These are phyloP conservation scores for Isaurus tuberculatus DNA, from an alignment of 92 coral and sea anemone species.

Conservation along the genomic window DNA sequence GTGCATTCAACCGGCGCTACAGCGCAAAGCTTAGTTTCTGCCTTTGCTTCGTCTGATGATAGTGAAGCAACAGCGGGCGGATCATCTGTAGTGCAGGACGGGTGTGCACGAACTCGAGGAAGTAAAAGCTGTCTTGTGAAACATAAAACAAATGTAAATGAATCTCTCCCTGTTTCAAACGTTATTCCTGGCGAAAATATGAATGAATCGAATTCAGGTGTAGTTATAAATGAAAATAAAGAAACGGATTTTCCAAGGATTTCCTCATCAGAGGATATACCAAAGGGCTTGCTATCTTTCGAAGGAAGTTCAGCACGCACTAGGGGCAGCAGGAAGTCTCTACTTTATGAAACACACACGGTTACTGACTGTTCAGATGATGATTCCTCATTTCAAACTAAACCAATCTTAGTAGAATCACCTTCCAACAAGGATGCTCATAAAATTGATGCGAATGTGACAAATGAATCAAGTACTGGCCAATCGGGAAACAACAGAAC, in stretches of 20 bases:
- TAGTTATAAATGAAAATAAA: background rate
- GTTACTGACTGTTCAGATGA: background rate
- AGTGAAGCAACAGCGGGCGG: background rate
- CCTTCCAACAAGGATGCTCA: background rate
- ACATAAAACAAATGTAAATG: background rate
- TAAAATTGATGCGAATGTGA: background rate
- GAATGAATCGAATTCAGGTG: background rate
- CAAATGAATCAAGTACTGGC: background rate
- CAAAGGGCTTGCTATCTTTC: background rate
- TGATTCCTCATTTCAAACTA: background rate
- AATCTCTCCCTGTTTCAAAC: background rate
- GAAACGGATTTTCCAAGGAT: background rate
- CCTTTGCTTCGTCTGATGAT: background rate
- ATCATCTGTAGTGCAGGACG: background rate
- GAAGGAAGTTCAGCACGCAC: constrained; percentile 33
- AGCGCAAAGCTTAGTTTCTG: background rate
- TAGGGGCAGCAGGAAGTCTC: background rate
- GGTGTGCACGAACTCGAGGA: constrained; percentile 34
- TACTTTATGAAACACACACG: background rate
- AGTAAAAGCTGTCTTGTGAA: background rate
- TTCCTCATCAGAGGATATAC: background rate
- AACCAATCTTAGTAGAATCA: background rate
- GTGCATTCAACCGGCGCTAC: background rate
- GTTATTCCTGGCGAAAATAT: background rate
- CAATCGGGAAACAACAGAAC: background rate